Conservation (phyloP, 2,888 invertebrate species). For the Leptopterna dolabrata region DNA sequence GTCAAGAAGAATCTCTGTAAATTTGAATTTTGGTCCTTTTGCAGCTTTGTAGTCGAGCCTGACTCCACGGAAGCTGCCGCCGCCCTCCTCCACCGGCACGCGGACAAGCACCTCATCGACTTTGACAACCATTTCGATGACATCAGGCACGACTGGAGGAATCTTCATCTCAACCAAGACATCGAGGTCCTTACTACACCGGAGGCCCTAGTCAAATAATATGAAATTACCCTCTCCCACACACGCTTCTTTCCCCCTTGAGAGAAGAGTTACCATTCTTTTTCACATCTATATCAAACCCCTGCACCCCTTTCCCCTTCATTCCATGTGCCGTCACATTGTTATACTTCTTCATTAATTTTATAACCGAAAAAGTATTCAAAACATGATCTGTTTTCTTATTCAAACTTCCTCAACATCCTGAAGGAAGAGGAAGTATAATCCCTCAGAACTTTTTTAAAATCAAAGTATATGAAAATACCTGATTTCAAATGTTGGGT, state of each 20-base stretch:
- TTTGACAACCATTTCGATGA: slow-evolving; percentile 98
- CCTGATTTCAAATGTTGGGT: background rate
- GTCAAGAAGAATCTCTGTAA: no score
- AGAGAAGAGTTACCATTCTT: slow-evolving; percentile 39
- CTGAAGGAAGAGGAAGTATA: background rate
- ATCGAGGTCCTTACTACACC: slow-evolving; percentile 67
- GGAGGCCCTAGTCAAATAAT: slow-evolving; percentile 15
- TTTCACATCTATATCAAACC: background rate
- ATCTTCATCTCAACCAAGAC: slow-evolving; percentile 75
- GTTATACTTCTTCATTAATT: slow-evolving; percentile 11
- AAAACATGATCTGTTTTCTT: background rate
- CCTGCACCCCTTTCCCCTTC: background rate
- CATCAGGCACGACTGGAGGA: slow-evolving; percentile 89
- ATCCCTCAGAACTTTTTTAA: background rate
- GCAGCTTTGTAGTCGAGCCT: slow-evolving; percentile 66
- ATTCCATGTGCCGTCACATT: background rate
- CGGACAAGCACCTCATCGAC: slow-evolving; percentile 80
- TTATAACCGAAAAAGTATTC: slow-evolving; percentile 1
- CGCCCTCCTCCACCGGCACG: slow-evolving; percentile 77
- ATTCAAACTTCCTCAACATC: background rate
- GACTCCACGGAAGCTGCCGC: slow-evolving; percentile 76
- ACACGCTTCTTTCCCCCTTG: slow-evolving; percentile 29
- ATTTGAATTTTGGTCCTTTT: background rate
- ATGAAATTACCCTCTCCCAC: background rate
- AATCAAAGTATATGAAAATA: background rate